Percentiles rank a stretch among this genome's conserved stretches.
Evolutionary conservation across 2,113 vertebrate species (phyloP).

Genomic region (Ptilorrhoa leucosticta): DNA sequence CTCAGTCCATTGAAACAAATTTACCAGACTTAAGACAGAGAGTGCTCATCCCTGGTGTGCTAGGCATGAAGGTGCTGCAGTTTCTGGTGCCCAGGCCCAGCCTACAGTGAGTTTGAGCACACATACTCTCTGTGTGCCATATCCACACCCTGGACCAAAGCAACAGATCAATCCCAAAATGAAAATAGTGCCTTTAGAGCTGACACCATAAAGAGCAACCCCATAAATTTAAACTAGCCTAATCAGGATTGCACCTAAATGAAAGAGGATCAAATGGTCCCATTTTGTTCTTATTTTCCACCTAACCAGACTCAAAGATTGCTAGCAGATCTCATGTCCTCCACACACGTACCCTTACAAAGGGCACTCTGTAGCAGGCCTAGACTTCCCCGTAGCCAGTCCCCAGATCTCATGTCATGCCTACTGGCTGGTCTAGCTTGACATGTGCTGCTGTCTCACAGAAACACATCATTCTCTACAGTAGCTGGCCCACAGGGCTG

Average conservation of each 20-base stretch:
- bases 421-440: background rate
- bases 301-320: background rate
- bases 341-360: rapidly evolving
- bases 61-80: background rate
- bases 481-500: background rate
- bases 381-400: background rate
- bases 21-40: background rate
- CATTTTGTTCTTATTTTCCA: background rate
- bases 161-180: background rate
- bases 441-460: background rate
- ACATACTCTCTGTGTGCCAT: background rate
- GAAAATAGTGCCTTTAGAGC: background rate
- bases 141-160: background rate
- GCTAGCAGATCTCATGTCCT: background rate
- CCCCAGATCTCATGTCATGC: background rate
- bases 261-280: background rate
- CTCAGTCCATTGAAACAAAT: background rate
- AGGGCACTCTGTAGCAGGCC: background rate
- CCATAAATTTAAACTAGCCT: background rate
- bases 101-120: background rate
- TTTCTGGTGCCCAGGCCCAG: background rate
- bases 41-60: background rate
- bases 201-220: background rate
- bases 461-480: background rate
- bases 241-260: background rate